These are phyloP conservation scores for Lutjanus campechanus DNA, from an alignment of 2,797 vertebrate species.

Conservation along the genomic window DNA sequence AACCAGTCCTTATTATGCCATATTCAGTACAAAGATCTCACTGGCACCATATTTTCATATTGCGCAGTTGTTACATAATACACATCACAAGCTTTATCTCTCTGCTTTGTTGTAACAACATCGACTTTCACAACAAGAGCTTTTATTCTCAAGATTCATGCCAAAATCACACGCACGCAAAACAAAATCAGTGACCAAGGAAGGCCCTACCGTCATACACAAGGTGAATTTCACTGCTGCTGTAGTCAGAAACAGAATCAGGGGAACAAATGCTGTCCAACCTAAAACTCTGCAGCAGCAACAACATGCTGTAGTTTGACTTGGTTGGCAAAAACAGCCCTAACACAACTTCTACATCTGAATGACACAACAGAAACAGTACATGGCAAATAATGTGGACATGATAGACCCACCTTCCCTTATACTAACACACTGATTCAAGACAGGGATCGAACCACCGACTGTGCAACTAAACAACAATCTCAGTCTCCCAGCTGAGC, in stretches of 20 bases:
- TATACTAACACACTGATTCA: no score
- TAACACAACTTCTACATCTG: not conserved
- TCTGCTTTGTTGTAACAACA: conserved; percentile 1
- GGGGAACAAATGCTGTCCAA: not conserved
- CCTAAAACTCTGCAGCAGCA: not conserved
- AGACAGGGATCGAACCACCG: not conserved
- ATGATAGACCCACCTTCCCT: not conserved
- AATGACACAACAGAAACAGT: not conserved
- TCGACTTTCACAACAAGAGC: not conserved
- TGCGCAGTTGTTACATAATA: not conserved
- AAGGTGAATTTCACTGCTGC: not conserved
- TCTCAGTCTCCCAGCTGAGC: not conserved
- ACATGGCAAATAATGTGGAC: not conserved
- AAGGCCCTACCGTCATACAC: not conserved
- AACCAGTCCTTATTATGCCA: no score
- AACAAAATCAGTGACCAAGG: not conserved
- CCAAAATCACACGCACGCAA: conserved; percentile 1
- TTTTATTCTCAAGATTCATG: conserved; percentile 7
- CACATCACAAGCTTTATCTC: not conserved
- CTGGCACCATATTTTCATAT: not conserved
- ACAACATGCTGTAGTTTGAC: not conserved
- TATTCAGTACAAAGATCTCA: conserved; percentile 6
- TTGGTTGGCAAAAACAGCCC: not conserved
- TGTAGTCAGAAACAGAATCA: conserved; percentile 3
- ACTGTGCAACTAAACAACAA: not conserved